A percentile compares a stretch with the other conserved stretches of the same genome.
Conservation (phyloP, 2,888 invertebrate species). For the Latrodectus hesperus region DNA sequence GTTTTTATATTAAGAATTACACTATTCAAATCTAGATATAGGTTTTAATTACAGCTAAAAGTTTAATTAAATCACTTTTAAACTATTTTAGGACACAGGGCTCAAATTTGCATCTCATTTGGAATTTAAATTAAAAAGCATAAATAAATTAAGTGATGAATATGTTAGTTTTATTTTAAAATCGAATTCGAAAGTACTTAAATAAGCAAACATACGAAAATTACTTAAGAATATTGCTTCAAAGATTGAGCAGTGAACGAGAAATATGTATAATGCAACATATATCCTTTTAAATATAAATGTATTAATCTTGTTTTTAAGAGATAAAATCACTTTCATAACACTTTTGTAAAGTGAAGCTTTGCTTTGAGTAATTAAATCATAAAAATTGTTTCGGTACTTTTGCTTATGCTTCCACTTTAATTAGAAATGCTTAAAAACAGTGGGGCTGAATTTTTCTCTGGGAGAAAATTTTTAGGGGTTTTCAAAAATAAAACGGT, state of each 20-base stretch:
- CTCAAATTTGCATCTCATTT: no score
- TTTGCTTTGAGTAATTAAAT: conserved; percentile 53
- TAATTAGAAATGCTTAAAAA: conserved; percentile 62
- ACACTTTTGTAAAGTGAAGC: neutral
- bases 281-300: neutral
- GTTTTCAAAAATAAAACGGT: conserved; percentile 24
- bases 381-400: conserved; percentile 37
- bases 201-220: neutral
- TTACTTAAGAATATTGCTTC: conserved; percentile 1
- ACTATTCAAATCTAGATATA: no score
- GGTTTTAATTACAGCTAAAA: no score
- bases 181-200: neutral
- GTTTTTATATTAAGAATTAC: no score
- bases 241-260: neutral
- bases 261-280: neutral
- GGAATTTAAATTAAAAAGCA: no score
- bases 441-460: conserved; percentile 10
- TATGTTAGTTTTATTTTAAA: neutral
- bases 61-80: no score
- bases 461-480: conserved; percentile 23
- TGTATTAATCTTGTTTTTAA: conserved; percentile 1
- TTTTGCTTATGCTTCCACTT: conserved; percentile 32
- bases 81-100: no score
- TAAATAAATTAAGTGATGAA: no score
- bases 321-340: neutral